A percentile compares a stretch with the other conserved stretches of the same genome.
Conservation (phyloP, 2,888 invertebrate genomes). For the Eristalis tenax region DNA sequence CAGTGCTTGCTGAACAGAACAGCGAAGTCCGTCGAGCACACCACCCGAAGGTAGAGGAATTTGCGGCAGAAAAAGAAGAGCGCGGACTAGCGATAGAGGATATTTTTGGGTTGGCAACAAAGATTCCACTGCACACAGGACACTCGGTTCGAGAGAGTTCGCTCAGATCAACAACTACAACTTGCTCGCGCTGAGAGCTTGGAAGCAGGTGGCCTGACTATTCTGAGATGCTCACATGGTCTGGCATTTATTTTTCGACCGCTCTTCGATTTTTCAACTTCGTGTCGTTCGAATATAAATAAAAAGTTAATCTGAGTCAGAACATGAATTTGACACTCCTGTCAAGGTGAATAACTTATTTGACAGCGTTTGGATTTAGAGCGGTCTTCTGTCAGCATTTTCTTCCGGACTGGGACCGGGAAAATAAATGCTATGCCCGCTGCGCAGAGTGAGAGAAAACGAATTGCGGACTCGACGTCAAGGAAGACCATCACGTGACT, state of each 20-base stretch:
- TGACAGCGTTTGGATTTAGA: background rate
- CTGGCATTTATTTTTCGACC: background rate
- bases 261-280: background rate
- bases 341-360: background rate
- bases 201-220: background rate
- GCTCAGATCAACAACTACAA: background rate
- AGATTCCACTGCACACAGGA: background rate
- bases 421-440: too few species aligned
- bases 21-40: background rate
- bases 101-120: background rate
- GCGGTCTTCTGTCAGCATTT: background rate
- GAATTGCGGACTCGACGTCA: too few species aligned
- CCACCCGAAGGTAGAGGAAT: too few species aligned
- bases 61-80: background rate
- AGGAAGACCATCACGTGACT: too few species aligned
- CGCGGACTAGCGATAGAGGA: background rate
- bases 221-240: background rate
- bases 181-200: background rate
- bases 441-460: too few species aligned
- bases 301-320: background rate
- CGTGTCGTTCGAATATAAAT: background rate
- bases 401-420: too few species aligned
- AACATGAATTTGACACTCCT: background rate
- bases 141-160: background rate
- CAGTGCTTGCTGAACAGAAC: background rate